Base-by-base conservation (phyloP, 2,113 vertebrate species). In the Scopus umbretta region DNA sequence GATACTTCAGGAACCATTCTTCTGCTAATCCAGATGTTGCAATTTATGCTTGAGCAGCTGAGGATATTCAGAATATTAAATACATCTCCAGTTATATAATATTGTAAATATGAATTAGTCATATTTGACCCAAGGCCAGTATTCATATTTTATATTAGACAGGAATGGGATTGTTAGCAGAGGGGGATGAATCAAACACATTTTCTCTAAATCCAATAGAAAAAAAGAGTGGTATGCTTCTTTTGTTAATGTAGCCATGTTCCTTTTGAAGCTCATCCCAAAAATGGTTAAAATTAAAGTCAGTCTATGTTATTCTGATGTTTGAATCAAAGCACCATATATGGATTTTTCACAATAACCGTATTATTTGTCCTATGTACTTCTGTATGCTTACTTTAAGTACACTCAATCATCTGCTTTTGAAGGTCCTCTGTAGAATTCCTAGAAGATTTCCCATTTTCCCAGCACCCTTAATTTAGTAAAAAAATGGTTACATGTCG, bases 41-140 rank as follows among this genome's bases (percentile, higher is more conserved):
- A 78, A 42, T 43, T 92, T 84, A 94, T 23, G 19, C 47, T 66
- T 67, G 22, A 75, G 55, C 30, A 88, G 47, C 63, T 80, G n/a
- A 81, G 34, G 29, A 79, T 83, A 93, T 90, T 89, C 52, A 72
- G 76, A 92, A 91, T 90, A 83, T 47, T 80, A 95, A 91, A n/a
- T 89, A 80, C 17, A 20, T 61, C n/a, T 67, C 12, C 11, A 66
- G 36, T 92, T 95, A 92, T 22, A 70, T 71, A 96, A 91, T 58
- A 80, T 9, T 55, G 14, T 68, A 85, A 81, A 68, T 83, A 53
- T 72, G 61, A 89, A 38, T 89, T 82, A 94, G 58, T 96, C 72
- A 91, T 92, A 80, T 84, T 63, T 93, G 66, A 95, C 80, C 63
- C 34, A 66, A 88, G 50, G 71, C 38, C 70, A 66, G 15, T 58